Conservation (phyloP, 2,113 vertebrate species). For the Cynopterus brachyotis region DNA sequence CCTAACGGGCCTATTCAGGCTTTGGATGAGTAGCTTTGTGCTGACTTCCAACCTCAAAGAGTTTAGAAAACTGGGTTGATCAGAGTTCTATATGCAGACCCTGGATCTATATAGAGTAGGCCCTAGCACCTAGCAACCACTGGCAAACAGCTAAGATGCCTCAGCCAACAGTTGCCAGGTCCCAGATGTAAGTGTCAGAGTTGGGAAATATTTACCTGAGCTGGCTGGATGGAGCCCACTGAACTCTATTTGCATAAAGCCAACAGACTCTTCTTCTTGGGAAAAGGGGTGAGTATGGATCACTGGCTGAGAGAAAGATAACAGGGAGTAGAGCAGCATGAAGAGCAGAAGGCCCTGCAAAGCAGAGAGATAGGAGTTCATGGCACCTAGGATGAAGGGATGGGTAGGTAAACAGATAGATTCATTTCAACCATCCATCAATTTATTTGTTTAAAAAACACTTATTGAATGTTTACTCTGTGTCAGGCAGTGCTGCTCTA, state of each 20-base stretch:
- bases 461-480: background rate
- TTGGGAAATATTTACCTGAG: conserved; percentile 41
- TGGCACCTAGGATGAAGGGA: fast-evolving
- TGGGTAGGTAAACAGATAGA: fast-evolving
- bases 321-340: background rate
- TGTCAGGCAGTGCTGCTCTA: background rate
- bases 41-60: background rate
- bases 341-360: background rate
- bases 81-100: background rate
- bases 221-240: background rate
- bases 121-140: conserved; percentile 14
- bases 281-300: background rate
- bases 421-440: background rate
- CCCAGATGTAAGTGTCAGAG: background rate
- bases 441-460: background rate
- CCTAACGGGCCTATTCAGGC: background rate
- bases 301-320: background rate
- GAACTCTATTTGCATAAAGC: background rate
- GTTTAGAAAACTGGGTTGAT: background rate
- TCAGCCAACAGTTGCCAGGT: background rate
- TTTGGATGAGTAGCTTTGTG: background rate
- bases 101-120: background rate
- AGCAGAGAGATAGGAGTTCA: background rate
- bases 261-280: background rate
- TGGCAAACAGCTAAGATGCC: background rate